Evolutionary conservation across 2,888 invertebrate species (phyloP), one percentile per base, ranked within the genome.

Genomic region (Vesta saturnalis): DNA sequence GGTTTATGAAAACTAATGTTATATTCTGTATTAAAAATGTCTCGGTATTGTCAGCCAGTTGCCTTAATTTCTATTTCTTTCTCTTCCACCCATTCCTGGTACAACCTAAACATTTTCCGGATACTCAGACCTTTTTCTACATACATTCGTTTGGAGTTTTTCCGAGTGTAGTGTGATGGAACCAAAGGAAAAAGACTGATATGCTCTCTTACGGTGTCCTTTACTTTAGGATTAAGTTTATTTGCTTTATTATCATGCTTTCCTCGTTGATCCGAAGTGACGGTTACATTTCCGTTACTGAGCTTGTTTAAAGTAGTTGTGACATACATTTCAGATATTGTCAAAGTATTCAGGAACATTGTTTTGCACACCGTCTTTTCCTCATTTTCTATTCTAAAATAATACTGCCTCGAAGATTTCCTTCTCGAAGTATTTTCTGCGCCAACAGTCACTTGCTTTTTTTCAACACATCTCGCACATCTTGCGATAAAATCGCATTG

Each of bases 51-150:
- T 46, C 46, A n/a, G 4, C n/a, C 46, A 14, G 46, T 46, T 46
- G 46, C 46, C 46, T n/a, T 46, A 14, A 46, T 46, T 46, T 46
- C 46, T 46, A 46, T 8, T 46, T 46, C 6, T 14, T 46, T 30
- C 6, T 30, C 30, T 30, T 30, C 10, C 6, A 10, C 54, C 21
- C n/a, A 54, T 54, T 54, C 54, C n/a, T 22, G 54, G 30, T 57
- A 63, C 19, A 47, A 63, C 46, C 55, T 23, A 39, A 43, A 63
- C 63, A 63, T 55, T 63, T 56, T 55, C n/a, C 47, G 55, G n/a
- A 63, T 56, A 56, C 14, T 56, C 46, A 63, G 22, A 43, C 56
- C 56, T 56, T 47, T 55, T 43, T 63, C 15, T 56, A 63, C 19
- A 46, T 63, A 63, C 43, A 56, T 46, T 63, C 56, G 43, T 21